phyloP scores from a whole-genome alignment of 2,113 vertebrate species.

The Corythaeola cristata region DNA sequence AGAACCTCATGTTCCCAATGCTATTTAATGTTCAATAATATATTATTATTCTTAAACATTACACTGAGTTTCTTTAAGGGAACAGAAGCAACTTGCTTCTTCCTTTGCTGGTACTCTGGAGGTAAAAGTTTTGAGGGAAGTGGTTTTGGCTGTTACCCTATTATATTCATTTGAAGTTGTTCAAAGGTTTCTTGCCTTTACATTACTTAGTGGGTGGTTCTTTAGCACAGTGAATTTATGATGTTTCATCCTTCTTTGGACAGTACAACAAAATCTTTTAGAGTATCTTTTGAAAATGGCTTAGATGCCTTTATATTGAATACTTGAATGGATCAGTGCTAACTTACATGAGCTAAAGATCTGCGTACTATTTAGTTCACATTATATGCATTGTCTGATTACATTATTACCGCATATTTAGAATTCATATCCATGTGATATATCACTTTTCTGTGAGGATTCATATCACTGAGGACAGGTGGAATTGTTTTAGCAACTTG shows the following conservation, averaged over 20 bases:
- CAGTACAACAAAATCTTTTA: not conserved
- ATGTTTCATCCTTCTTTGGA: not conserved
- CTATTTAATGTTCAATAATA: not conserved
- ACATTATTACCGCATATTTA: not conserved
- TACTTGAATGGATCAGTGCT: not conserved
- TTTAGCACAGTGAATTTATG: not conserved
- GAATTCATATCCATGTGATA: not conserved
- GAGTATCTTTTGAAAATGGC: not conserved
- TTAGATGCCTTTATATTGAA: not conserved
- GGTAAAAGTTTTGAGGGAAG: fast-evolving
- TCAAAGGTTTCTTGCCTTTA: not conserved
- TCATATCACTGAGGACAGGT: not conserved
- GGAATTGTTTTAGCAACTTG: not conserved
- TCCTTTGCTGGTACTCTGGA: not conserved
- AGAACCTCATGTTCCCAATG: not conserved
- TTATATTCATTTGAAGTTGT: not conserved
- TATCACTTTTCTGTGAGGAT: not conserved
- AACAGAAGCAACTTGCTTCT: not conserved
- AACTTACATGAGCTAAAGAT: not conserved
- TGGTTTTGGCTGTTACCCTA: not conserved
- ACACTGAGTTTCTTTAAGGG: not conserved
- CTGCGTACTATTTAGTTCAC: not conserved
- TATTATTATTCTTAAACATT: not conserved
- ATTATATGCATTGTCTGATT: not conserved
- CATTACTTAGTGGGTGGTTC: not conserved